Base-by-base conservation (phyloP, 2,113 vertebrate species). In the Erinaceus europaeus region DNA sequence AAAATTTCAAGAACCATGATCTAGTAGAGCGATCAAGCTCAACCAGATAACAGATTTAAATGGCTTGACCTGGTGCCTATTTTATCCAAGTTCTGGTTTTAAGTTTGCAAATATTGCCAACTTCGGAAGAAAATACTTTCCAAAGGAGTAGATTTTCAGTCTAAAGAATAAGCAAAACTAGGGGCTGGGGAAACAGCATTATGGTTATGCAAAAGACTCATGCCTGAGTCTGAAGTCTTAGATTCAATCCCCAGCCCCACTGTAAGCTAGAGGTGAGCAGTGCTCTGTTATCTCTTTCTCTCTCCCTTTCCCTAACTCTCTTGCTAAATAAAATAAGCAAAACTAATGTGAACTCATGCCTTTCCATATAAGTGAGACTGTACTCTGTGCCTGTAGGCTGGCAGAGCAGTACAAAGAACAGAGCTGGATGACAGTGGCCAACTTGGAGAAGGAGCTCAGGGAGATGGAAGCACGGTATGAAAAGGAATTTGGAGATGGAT, bases 401-500 rank as follows among this genome's bases (percentile, higher is more conserved):
- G 98, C 97, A 0, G 98, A 98, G 83, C 97, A 98, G 79, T 99
- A 99, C 95, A 97, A 98, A 94, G 99, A 99, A 84, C 99, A 99
- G 97, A 99, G 98, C 96, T 99, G 99, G 99, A 97, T 98, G 11
- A 96, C 98, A 5, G 96, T 98, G 98, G 98, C 98, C 5, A 97
- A 98, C 69, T 95, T 99, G 52, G 99, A 99, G 96, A 98, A 97
- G 94, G 98, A 98, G 91, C 97, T 99, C 89, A 98, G 97, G 96
- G 98, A 99, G 96, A 99, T 99, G 86, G 99, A 99, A 93, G 98
- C 98, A 3, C 98, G 97, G 69, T 99, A 99, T 0, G 98, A 98
- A 55, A 96, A 98, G 93, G 97, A 99, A 95, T 99, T 99, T 94
- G 98, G 98, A 90, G 99, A 99, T 42, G 97, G 97, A 11, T 98